Evolutionary conservation across 2,888 invertebrate species (phyloP), one percentile per base, ranked within the genome.

Genomic region (Apotomis betuletana): DNA sequence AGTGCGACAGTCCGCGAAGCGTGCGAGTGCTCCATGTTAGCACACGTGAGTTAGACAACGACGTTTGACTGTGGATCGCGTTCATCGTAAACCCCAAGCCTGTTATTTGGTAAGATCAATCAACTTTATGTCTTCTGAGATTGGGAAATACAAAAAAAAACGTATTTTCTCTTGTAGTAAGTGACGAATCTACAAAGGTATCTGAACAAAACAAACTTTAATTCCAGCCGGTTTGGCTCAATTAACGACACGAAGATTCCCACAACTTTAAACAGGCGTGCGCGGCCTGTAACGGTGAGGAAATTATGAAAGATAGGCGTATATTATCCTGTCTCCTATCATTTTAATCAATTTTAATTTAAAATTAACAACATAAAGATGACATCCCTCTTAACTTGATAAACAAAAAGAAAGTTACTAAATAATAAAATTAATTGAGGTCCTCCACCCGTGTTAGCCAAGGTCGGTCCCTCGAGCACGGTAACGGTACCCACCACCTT

Each of bases 51-150:
- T 27, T 27, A 27, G 27, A 70, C 38, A 62, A 57, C n/a, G 41
- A 55, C 4, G 49, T 85, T 86, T 83, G 83, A 85, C 80, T 78
- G 80, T 87, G 86, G 83, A 88, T 82, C 83, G 85, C 83, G 70
- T 44, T 8, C 60, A 13, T 6, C 36, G 54, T 63, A 60, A 71
- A 44, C 15, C 59, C 62, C 64, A 15, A 12, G 8, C 41, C 12
- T 55, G 6, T 64, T 41, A 3, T 5, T 9, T 3, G 3, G 8
- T 49, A 2, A 44, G 55, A 55, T 54, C 54, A 64, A 67, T 58
- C 57, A 67, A 67, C 57, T 67, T 58, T 67, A 8, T 67, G 58
- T n/a, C 58, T 27, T 58, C 15, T 27, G 2, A 27, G 27, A 27
- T 27, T 27, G 27, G 27, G 27, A 27, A 27, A 27, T 27, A 27